Evolutionary conservation across 2,888 invertebrate species (phyloP), one percentile per base, ranked within the genome.

Genomic region (Zaprionus bogoriensis): DNA sequence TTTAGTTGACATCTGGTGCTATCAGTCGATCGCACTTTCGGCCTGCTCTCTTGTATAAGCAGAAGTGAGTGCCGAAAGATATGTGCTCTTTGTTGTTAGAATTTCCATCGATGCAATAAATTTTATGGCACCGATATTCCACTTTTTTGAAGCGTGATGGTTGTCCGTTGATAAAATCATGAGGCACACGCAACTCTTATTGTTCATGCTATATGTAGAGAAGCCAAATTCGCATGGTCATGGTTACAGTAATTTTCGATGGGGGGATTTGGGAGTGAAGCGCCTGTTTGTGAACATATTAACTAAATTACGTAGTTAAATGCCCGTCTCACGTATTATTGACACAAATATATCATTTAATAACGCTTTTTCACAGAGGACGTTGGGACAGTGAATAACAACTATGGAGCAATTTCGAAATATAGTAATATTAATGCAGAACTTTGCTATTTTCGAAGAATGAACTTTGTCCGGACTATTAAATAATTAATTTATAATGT

Each of bases 201-300:
- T 36, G 22, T 6, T 27, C 22, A 39, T 12, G 22, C 10, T 12
- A 22, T 10, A 17, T 2, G 17, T 9, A 36, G 2, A 17, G 23
- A 30, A 7, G 22, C 5, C 0, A 47, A 65, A 41, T 12, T 0
- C 30, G 73, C 47, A 14, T 5, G 9, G 17, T 72, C 67, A 71
- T 67, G 58, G 41, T 71, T 72, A 71, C 57, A 45, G 20, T 30
- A 30, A 3, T 12, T 51, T 63, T 54, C 57, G 36, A 28, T 30
- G 5, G n/a, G 5, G 6, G 14, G 3, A 3, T 0, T 36, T 1
- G 32, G 6, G 3, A 17, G 4, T 36, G 9, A 17, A 9, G 9
- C 32, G 7, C 9, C 17, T 36, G 17, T 1, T 17, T 36, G 1
- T 17, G 14, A 7, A 36, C n/a, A 36, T 36, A 9, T 36, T 36